Evolutionary conservation across 2,797 vertebrate species (phyloP).

Genomic region (Smutsia gigantea): DNA sequence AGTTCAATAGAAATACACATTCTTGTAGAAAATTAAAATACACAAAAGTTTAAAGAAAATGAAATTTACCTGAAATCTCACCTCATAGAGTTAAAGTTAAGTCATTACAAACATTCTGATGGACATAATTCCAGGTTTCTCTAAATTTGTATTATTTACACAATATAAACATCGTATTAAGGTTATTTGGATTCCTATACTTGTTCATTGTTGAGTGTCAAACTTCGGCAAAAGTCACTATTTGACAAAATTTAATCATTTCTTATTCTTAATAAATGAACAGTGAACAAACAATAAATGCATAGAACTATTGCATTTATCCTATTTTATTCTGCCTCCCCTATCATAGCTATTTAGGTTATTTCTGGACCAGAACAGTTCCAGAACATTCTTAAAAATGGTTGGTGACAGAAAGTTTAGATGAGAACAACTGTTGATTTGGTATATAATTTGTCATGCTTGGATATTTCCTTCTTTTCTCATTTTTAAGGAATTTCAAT

Average conservation of each 20-base stretch:
- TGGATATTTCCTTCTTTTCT: neutral
- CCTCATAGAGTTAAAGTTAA: neutral
- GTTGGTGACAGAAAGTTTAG: neutral
- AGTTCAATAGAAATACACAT: neutral
- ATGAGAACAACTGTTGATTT: neutral
- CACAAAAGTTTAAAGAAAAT: neutral
- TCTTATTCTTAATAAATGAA: neutral
- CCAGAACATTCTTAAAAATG: neutral
- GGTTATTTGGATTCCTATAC: neutral
- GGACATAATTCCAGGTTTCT: neutral
- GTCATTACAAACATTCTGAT: neutral
- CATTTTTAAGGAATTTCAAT: constrained; percentile 34
- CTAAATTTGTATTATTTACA: neutral
- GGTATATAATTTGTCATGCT: neutral
- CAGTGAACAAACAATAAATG: neutral
- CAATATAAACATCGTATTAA: neutral
- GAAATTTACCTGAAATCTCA: neutral
- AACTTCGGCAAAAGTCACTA: too few relatives aligned
- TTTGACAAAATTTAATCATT: too few relatives aligned
- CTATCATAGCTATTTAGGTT: neutral
- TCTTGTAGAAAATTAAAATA: neutral
- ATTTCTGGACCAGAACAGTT: neutral
- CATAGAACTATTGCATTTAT: neutral
- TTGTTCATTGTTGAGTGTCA: neutral
- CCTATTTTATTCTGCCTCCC: neutral